These are phyloP conservation scores for Dromius quadrimaculatus DNA, from an alignment of 2,888 invertebrate species.

Conservation along the genomic window DNA sequence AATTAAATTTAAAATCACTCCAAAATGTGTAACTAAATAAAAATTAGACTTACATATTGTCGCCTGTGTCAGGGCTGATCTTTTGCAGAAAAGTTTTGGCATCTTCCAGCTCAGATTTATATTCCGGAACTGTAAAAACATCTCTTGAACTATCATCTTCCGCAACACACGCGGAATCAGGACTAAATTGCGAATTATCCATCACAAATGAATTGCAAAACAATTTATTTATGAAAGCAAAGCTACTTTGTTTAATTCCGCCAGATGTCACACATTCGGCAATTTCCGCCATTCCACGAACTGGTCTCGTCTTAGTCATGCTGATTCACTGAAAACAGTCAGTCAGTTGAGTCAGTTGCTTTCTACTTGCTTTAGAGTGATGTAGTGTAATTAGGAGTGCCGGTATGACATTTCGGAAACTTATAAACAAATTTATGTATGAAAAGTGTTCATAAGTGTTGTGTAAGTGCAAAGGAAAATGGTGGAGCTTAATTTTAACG, in stretches of 20 bases:
- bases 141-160: not conserved
- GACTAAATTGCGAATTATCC: not conserved
- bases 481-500: conserved; percentile 59
- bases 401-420: conserved; percentile 22
- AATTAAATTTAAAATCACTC: too few relatives aligned
- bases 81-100: conserved; percentile 75
- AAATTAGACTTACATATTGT: conserved; percentile 72
- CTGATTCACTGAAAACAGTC: too few relatives aligned
- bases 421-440: conserved; percentile 60
- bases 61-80: conserved; percentile 73
- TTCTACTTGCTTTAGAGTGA: not conserved
- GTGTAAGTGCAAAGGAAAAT: conserved; percentile 58
- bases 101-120: conserved; percentile 70
- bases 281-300: not conserved
- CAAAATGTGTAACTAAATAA: too few relatives aligned
- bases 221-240: not conserved
- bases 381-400: conserved; percentile 1
- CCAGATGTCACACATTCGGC: not conserved
- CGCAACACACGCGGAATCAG: not conserved
- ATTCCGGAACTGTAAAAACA: conserved; percentile 63
- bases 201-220: not conserved
- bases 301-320: too few relatives aligned
- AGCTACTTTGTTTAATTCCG: not conserved
- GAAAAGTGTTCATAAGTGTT: conserved; percentile 59
- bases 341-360: conserved; percentile 4